Conservation (phyloP, 2,113 vertebrate species). For the Hippolais icterina region DNA sequence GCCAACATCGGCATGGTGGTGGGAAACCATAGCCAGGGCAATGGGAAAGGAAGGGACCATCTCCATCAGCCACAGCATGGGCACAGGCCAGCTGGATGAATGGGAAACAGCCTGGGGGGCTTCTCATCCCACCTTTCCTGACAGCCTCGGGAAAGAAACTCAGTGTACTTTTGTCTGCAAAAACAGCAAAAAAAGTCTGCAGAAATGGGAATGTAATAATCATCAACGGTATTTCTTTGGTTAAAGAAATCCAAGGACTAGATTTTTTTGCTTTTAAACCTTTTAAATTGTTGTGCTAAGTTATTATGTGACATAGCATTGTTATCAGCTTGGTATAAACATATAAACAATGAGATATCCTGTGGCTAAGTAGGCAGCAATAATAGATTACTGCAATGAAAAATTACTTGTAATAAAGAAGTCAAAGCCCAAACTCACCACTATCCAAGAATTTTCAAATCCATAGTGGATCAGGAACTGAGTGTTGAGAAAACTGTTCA, state of each 20-base stretch:
- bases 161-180: background rate
- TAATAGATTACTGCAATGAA: background rate
- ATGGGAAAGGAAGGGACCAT: fast-evolving
- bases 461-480: background rate
- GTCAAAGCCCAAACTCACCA: background rate
- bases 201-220: background rate
- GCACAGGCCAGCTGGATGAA: background rate
- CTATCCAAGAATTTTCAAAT: background rate
- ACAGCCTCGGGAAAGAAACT: background rate
- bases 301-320: background rate
- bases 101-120: background rate
- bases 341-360: background rate
- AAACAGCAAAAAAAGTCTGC: background rate
- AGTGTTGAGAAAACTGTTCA: background rate
- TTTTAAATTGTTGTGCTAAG: background rate
- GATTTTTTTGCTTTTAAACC: background rate
- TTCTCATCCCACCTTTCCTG: background rate
- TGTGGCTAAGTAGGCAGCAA: background rate
- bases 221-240: background rate
- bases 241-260: background rate
- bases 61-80: background rate
- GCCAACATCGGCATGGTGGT: fast-evolving
- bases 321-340: background rate
- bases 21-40: background rate
- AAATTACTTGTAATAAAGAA: background rate